Conservation (phyloP, 2,888 invertebrate species). For the Drosophila leonis region DNA sequence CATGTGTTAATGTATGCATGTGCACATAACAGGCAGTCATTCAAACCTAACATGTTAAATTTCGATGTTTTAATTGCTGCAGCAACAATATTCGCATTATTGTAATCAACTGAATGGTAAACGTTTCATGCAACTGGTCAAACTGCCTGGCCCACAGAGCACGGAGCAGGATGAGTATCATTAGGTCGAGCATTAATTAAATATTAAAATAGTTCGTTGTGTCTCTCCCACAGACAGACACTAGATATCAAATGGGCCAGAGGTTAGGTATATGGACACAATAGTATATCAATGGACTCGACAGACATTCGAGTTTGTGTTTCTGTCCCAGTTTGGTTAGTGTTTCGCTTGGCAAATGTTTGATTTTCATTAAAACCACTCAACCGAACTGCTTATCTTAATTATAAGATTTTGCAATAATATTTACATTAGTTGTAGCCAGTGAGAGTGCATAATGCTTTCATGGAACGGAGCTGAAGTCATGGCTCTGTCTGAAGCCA, state of each 20-base stretch:
- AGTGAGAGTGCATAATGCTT: slow-evolving; percentile 45
- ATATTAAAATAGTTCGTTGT: slow-evolving; percentile 38
- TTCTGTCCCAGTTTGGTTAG: slow-evolving; percentile 5
- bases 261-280: slow-evolving; percentile 1
- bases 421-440: slow-evolving; percentile 65
- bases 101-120: slow-evolving; percentile 1
- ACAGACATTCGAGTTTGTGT: slow-evolving; percentile 11
- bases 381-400: slow-evolving; percentile 70
- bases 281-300: slow-evolving; percentile 16
- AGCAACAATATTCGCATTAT: background rate
- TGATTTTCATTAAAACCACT: slow-evolving; percentile 75
- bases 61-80: background rate
- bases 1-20: too few species aligned
- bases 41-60: background rate
- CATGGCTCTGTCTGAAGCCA: slow-evolving; percentile 2
- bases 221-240: slow-evolving; percentile 5
- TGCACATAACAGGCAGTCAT: background rate
- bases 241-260: background rate
- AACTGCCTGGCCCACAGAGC: background rate
- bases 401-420: slow-evolving; percentile 76
- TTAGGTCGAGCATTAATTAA: slow-evolving; percentile 52
- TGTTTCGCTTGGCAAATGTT: slow-evolving; percentile 51
- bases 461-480: slow-evolving; percentile 1
- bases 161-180: slow-evolving; percentile 13
- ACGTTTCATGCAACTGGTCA: background rate